Evolutionary conservation across 2,113 vertebrate genomes (phyloP).

Genomic region (Albula goreensis): DNA sequence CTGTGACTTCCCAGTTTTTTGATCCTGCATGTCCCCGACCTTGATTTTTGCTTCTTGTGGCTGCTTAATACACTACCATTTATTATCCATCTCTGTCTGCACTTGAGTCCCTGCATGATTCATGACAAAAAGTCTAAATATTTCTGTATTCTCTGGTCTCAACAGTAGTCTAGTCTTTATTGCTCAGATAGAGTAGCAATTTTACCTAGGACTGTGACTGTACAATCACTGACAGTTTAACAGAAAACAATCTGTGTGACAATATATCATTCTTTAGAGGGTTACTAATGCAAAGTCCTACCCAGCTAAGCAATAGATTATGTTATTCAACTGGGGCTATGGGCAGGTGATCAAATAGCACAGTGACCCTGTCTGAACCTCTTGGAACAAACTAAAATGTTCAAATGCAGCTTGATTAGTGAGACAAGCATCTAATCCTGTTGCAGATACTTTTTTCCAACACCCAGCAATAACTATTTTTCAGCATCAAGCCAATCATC

Average conservation of each 20-base stretch:
- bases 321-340: not conserved
- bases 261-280: slow-evolving; percentile 15
- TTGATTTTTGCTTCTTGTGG: too few relatives aligned
- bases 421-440: not conserved
- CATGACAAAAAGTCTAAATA: too few relatives aligned
- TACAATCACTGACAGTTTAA: not conserved
- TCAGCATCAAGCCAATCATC: too few relatives aligned
- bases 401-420: not conserved
- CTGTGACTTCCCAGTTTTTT: too few relatives aligned
- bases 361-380: not conserved
- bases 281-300: not conserved
- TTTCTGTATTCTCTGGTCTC: too few relatives aligned
- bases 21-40: too few relatives aligned
- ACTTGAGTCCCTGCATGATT: too few relatives aligned
- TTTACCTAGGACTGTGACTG: not conserved
- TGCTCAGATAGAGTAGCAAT: too few relatives aligned
- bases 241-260: not conserved
- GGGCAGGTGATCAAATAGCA: not conserved
- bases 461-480: too few relatives aligned
- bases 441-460: not conserved
- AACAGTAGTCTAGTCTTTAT: too few relatives aligned
- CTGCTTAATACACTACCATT: too few relatives aligned
- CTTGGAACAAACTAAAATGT: not conserved
- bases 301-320: slow-evolving; percentile 12
- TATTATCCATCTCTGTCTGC: too few relatives aligned